Base-by-base conservation (phyloP, 2,113 vertebrate species). In the Toxotes jaculatrix region DNA sequence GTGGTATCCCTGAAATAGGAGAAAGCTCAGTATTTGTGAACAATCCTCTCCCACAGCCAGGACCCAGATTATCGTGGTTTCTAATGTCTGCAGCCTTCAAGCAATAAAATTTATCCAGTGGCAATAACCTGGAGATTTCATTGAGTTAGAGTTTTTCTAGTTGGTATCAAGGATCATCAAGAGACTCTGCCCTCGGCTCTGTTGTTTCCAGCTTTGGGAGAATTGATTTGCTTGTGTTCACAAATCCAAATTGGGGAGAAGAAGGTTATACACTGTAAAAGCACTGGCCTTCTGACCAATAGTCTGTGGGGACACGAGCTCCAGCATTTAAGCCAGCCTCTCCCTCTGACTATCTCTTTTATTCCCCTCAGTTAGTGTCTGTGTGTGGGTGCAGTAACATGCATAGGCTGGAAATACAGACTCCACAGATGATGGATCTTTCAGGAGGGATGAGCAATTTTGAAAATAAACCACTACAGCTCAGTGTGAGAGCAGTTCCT, bases 381-480 rank as follows among this genome's bases (percentile, higher is more conserved):
- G 67, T 63, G 3, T 77, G 84, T 61, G 87, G 63, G 49, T 66
- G 67, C 4, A 0, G 62, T 21, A n/a, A 40, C 61, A 65, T 27
- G 57, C 72, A 72, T 16, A 14, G 32, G 34, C 77, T 36, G 63
- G 65, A 82, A 82, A 79, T 14, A 63, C 74, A 66, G 43, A 55
- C 66, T 74, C n/a, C 49, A 40, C 66, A 77, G 71, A 75, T 83
- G 69, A 83, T 34, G 61, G 78, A 67, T 83, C 57, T 91, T 80
- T 88, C 82, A 76, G 59, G 31, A 43, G 51, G 31, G 64, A 84
- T 83, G 83, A 88, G 78, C 53, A 70, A 51, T 88, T 83, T 79
- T 31, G 51, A 81, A 85, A 80, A 86, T 71, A 79, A 77, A 72
- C 61, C 55, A 61, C 77, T 60, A 2, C 47, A 42, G 42, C 73